A percentile compares a stretch with the other conserved stretches of the same genome.
phyloP scores from a whole-genome alignment of 2,797 vertebrate species.

The Gymnopithys bicolor region DNA sequence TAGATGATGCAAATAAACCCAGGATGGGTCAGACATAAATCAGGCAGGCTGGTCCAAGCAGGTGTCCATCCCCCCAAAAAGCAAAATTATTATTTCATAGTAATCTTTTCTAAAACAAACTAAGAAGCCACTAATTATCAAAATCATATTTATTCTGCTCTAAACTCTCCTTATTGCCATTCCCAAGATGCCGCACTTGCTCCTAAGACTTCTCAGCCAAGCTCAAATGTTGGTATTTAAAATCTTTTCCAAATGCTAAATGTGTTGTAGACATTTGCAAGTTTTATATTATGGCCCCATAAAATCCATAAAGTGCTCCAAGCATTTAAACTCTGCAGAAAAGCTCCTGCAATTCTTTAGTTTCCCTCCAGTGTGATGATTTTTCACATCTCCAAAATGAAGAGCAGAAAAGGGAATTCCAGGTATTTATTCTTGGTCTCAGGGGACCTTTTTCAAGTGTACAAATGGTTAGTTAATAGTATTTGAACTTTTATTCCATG shows the following conservation, averaged over 20 bases:
- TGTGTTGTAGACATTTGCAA: background rate
- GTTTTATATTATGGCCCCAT: background rate
- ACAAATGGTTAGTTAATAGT: background rate
- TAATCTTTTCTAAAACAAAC: background rate
- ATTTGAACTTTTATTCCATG: background rate
- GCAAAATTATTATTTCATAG: background rate
- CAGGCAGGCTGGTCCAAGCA: background rate
- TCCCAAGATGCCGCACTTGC: background rate
- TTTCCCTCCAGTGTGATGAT: background rate
- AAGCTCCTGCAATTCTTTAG: background rate
- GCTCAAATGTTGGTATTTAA: background rate
- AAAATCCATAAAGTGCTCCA: background rate
- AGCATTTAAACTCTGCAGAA: background rate
- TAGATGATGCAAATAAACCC: background rate
- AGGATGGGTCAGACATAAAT: background rate
- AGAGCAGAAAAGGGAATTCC: background rate
- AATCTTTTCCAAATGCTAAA: background rate
- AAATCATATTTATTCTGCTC: background rate
- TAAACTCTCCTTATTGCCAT: background rate
- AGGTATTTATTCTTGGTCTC: background rate
- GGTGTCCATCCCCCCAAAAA: background rate
- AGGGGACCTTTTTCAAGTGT: background rate
- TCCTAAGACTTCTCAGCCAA: background rate
- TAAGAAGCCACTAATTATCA: background rate
- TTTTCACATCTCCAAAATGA: background rate